A percentile compares a stretch with the other conserved stretches of the same genome.
Conservation (phyloP, 1,140 invertebrate genomes). For the Conopomorpha cramerella region DNA sequence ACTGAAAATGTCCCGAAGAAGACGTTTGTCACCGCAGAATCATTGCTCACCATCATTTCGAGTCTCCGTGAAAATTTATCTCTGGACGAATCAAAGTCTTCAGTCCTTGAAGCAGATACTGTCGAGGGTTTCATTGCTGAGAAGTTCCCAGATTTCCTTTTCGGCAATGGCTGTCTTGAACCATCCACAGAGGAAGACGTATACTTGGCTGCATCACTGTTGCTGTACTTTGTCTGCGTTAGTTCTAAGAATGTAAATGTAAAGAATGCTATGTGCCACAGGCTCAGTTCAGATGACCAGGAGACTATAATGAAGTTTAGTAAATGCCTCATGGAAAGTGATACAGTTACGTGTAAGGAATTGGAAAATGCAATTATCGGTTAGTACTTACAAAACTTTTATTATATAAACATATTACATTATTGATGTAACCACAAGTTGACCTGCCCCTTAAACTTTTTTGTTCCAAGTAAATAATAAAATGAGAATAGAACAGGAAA, state of each 20-base stretch:
- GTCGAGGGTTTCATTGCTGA: conserved; percentile 37
- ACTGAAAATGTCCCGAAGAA: conserved; percentile 18
- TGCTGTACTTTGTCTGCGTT: conserved; percentile 45
- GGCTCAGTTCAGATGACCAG: conserved; percentile 32
- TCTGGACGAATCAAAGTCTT: conserved; percentile 41
- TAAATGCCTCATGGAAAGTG: conserved; percentile 36
- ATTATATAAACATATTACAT: too few relatives aligned
- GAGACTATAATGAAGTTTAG: conserved; percentile 42
- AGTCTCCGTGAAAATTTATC: conserved; percentile 34
- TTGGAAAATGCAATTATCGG: conserved; percentile 39
- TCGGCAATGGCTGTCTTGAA: conserved; percentile 33
- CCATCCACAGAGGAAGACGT: conserved; percentile 23
- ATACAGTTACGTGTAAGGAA: conserved; percentile 22
- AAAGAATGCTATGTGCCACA: conserved; percentile 45
- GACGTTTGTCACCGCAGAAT: conserved; percentile 19
- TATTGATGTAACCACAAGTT: too few relatives aligned
- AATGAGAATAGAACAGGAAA: too few relatives aligned
- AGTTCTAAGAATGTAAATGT: conserved; percentile 45
- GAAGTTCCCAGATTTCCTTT: conserved; percentile 41
- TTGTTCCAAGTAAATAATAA: too few relatives aligned
- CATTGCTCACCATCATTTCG: conserved; percentile 30
- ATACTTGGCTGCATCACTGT: conserved; percentile 31
- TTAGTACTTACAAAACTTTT: too few relatives aligned
- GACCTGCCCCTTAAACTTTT: too few relatives aligned
- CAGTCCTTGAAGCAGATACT: conserved; percentile 29